Conservation (phyloP, 2,113 vertebrate species). For the Apteryx owenii region DNA sequence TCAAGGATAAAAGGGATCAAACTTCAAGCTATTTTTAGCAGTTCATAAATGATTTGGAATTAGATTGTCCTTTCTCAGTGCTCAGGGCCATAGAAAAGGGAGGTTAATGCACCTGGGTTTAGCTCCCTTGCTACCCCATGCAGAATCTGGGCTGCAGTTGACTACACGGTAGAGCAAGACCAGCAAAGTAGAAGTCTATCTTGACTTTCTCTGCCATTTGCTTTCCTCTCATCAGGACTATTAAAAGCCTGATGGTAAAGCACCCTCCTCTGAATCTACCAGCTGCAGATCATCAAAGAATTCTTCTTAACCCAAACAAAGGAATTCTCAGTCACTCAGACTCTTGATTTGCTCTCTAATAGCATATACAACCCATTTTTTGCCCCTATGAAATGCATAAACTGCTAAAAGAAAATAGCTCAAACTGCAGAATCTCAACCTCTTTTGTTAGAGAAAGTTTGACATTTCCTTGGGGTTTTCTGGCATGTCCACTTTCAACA, state of each 20-base stretch:
- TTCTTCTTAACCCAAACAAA: neutral
- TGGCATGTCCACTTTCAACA: neutral
- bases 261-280: neutral
- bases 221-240: neutral
- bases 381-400: neutral
- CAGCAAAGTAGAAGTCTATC: neutral
- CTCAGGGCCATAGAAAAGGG: neutral
- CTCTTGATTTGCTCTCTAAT: neutral
- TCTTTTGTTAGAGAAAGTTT: neutral
- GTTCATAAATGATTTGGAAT: neutral
- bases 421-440: neutral
- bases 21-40: neutral
- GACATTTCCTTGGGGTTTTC: neutral
- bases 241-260: neutral
- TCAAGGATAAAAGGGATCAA: slow-evolving; percentile 30
- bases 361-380: neutral
- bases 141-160: neutral
- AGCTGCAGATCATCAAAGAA: neutral
- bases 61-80: neutral
- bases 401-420: neutral
- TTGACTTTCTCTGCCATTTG: neutral
- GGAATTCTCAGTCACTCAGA: neutral
- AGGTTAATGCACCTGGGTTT: neutral
- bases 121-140: fast-evolving
- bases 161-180: neutral